Evolutionary conservation across 2,113 vertebrate genomes (phyloP).

Genomic region (Lophotis ruficrista): DNA sequence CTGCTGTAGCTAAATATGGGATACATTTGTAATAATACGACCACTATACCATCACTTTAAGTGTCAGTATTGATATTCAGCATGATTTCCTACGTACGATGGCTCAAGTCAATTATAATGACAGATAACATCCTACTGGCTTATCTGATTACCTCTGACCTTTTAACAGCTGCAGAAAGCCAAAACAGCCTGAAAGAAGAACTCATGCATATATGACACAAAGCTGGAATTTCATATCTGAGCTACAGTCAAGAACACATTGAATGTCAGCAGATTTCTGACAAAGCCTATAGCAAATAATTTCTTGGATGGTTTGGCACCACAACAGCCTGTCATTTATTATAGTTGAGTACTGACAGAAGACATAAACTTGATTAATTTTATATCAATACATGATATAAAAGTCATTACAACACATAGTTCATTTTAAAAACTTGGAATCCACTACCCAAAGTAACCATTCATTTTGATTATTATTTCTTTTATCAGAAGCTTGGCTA

Average conservation of each 20-base stretch:
- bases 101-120: conserved; percentile 70
- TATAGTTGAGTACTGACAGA: conserved; percentile 28
- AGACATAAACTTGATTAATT: conserved; percentile 65
- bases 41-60: conserved; percentile 23
- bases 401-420: conserved; percentile 16
- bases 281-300: conserved; percentile 66
- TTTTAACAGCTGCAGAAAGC: conserved; percentile 69
- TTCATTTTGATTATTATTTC: conserved; percentile 9
- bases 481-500: neutral
- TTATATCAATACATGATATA: conserved; percentile 42
- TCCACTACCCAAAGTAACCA: neutral
- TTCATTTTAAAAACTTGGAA: conserved; percentile 21
- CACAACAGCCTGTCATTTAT: conserved; percentile 58
- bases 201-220: conserved; percentile 63
- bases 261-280: conserved; percentile 68
- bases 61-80: conserved; percentile 63
- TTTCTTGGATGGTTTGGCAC: conserved; percentile 68
- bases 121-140: conserved; percentile 66
- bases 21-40: neutral
- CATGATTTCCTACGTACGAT: conserved; percentile 57
- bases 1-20: neutral
- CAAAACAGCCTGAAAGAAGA: conserved; percentile 63
- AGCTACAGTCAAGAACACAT: conserved; percentile 56
- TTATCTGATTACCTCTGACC: conserved; percentile 75
- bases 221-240: conserved; percentile 58